Evolutionary conservation across 1,140 invertebrate genomes (phyloP).

Genomic region (Propsilocerus akamusi): DNA sequence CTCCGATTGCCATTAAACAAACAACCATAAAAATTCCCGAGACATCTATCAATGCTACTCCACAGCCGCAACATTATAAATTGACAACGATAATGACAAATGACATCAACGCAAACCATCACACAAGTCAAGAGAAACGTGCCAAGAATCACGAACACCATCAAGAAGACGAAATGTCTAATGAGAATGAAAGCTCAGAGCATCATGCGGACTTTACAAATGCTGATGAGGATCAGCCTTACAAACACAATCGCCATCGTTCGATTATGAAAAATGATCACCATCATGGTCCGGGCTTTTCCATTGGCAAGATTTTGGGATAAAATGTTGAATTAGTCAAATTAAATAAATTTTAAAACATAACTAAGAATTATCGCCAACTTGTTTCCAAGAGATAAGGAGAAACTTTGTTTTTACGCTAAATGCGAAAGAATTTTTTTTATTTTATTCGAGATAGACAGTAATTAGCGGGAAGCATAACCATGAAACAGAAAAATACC

Average conservation of each 20-base stretch:
- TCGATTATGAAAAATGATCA: conserved; percentile 21
- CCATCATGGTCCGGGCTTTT: neutral
- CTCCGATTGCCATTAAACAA: neutral
- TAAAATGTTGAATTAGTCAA: neutral
- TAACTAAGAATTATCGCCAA: neutral
- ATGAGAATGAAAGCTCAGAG: neutral
- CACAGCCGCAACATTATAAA: neutral
- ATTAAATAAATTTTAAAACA: neutral
- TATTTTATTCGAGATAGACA: too few species aligned
- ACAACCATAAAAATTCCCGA: conserved; percentile 7
- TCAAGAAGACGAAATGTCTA: neutral
- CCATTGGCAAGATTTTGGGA: neutral
- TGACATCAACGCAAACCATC: neutral
- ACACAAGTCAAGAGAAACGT: neutral
- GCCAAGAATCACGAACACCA: neutral
- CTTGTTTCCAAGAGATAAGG: too few species aligned
- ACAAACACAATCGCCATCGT: conserved; percentile 23
- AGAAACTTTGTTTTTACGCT: too few species aligned
- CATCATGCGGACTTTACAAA: conserved; percentile 13
- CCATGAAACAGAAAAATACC: conserved; percentile 1
- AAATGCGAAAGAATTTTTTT: too few species aligned
- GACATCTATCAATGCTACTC: neutral
- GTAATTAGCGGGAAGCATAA: neutral
- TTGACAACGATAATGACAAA: neutral
- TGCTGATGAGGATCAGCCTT: conserved; percentile 17